Conservation (phyloP, 1,140 invertebrate species). For the Cylas formicarius region DNA sequence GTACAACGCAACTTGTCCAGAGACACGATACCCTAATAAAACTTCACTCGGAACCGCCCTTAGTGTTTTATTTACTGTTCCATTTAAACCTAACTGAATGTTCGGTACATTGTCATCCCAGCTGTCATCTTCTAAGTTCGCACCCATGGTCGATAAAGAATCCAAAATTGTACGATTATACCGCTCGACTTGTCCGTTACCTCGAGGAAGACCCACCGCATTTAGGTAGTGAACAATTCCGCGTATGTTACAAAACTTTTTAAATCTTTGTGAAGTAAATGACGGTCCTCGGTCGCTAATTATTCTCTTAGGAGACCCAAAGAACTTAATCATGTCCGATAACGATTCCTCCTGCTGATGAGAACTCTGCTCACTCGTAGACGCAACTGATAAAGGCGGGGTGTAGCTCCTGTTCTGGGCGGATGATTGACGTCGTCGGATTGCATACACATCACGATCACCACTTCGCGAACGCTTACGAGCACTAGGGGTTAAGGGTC, state of each 20-base stretch:
- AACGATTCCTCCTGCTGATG: no score
- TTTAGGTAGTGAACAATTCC: constrained; percentile 24
- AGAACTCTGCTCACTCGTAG: no score
- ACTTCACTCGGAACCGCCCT: constrained; percentile 13
- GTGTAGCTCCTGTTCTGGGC: no score
- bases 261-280: constrained; percentile 25
- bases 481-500: no score
- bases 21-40: constrained; percentile 14
- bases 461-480: no score
- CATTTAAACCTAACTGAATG: constrained; percentile 22
- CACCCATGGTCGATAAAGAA: constrained; percentile 23
- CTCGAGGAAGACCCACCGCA: constrained; percentile 29
- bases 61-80: constrained; percentile 9
- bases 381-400: no score
- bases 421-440: no score
- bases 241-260: constrained; percentile 21
- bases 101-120: constrained; percentile 19
- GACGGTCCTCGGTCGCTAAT: constrained; percentile 28
- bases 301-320: constrained; percentile 27
- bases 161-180: constrained; percentile 24
- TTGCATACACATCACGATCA: no score
- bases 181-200: constrained; percentile 31
- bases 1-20: constrained; percentile 1
- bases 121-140: constrained; percentile 6
- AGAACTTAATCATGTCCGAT: constrained; percentile 15